Evolutionary conservation across 2,888 invertebrate genomes (phyloP).

Genomic region (Metellina segmentata): DNA sequence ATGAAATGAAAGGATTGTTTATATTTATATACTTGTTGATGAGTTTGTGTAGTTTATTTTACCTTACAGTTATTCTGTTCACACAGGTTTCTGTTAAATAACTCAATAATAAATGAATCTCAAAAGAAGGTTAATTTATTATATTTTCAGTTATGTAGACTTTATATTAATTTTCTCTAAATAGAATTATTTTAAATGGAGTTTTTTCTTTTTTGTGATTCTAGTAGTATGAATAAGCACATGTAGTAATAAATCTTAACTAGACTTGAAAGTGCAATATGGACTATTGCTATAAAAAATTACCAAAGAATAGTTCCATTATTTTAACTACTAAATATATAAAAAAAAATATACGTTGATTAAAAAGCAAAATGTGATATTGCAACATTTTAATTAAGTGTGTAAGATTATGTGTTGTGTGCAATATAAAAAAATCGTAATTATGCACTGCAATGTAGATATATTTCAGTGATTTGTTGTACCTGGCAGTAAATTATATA

Average conservation of each 20-base stretch:
- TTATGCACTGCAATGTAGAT: conserved; percentile 47
- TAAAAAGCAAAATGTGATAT: conserved; percentile 53
- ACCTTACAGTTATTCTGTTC: neutral
- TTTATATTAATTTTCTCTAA: too few species aligned
- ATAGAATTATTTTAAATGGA: too few species aligned
- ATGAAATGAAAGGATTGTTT: neutral
- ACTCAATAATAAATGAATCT: neutral
- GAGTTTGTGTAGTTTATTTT: neutral
- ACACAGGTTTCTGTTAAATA: neutral
- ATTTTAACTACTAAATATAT: neutral
- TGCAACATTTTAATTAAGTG: conserved; percentile 31
- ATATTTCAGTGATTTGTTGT: conserved; percentile 30
- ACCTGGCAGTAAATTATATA: conserved; percentile 59
- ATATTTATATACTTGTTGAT: neutral
- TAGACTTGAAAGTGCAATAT: neutral
- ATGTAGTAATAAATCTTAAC: neutral
- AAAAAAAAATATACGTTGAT: neutral
- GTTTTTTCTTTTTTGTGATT: conserved; percentile 4
- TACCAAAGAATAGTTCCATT: conserved; percentile 42
- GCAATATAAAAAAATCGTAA: conserved; percentile 29
- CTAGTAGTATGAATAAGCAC: neutral
- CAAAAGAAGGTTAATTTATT: neutral
- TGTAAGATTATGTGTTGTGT: conserved; percentile 42
- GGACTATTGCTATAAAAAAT: neutral
- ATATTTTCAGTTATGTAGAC: too few species aligned